Conservation (phyloP, 2,113 vertebrate genomes). For the Ceyx melanurus region DNA sequence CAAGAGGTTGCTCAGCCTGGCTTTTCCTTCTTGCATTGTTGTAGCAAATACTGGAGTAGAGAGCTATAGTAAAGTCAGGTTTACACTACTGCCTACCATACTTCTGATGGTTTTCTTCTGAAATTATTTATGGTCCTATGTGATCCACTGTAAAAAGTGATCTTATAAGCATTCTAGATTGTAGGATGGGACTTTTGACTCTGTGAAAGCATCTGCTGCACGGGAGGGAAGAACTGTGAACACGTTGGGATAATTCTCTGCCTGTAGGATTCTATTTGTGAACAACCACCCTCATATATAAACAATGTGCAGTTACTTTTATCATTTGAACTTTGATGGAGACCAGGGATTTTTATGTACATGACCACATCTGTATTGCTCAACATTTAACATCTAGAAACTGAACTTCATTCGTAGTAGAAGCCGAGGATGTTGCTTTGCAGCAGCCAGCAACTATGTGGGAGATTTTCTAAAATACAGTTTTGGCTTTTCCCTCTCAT, state of each 20-base stretch:
- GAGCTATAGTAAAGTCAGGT: not conserved
- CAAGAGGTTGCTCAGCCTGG: not conserved
- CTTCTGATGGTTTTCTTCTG: not conserved
- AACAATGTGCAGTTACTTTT: constrained; percentile 7
- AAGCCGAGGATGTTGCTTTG: not conserved
- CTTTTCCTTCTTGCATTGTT: not conserved
- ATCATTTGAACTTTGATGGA: constrained; percentile 1
- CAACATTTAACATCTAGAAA: not conserved
- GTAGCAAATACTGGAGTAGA: not conserved
- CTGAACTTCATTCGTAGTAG: not conserved
- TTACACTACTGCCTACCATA: not conserved
- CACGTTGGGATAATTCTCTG: not conserved
- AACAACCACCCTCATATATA: not conserved
- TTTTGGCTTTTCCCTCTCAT: not conserved
- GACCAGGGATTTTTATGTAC: constrained; percentile 34
- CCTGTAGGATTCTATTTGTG: not conserved
- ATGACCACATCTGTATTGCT: not conserved
- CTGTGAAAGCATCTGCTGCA: not conserved
- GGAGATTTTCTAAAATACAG: not conserved
- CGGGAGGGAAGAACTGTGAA: not conserved
- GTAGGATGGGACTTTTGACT: not conserved
- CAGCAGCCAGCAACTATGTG: not conserved
- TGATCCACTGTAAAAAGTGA: not conserved
- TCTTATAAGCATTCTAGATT: not conserved
- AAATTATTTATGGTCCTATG: not conserved